Evolutionary conservation across 2,113 vertebrate species (phyloP).

Genomic region (Hyperoodon ampullatus): DNA sequence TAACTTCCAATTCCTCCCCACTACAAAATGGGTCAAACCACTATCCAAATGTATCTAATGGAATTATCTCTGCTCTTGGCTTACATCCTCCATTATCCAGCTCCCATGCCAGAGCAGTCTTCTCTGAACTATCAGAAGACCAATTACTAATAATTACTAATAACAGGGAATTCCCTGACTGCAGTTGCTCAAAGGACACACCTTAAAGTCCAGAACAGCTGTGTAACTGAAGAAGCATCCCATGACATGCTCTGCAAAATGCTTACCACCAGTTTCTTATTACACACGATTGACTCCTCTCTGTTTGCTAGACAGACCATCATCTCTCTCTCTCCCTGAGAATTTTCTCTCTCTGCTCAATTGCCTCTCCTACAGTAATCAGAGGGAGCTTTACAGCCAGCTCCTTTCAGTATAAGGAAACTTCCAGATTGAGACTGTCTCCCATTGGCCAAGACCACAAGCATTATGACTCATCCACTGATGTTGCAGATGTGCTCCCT

Average conservation of each 20-base stretch:
- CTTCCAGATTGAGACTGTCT: neutral
- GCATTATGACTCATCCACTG: rapidly evolving
- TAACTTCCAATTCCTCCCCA: neutral
- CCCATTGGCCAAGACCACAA: neutral
- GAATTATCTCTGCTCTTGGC: neutral
- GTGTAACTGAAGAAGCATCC: neutral
- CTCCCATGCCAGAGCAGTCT: neutral
- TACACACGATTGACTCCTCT: neutral
- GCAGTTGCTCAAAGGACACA: neutral
- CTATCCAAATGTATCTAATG: neutral
- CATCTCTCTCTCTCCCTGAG: neutral
- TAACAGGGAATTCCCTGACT: neutral
- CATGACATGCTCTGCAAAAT: rapidly evolving
- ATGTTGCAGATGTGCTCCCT: rapidly evolving
- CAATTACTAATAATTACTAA: neutral
- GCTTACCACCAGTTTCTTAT: rapidly evolving
- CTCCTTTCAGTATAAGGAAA: neutral
- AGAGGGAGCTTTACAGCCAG: neutral
- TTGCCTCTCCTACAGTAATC: neutral
- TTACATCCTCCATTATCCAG: neutral
- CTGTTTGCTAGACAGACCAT: neutral
- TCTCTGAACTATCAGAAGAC: neutral
- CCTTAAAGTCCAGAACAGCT: neutral
- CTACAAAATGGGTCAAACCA: neutral
- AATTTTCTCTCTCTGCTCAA: neutral